Percentiles rank a stretch among this genome's conserved stretches.
phyloP scores from a whole-genome alignment of 2,888 invertebrate species.

The Ormyrus nitidulus region DNA sequence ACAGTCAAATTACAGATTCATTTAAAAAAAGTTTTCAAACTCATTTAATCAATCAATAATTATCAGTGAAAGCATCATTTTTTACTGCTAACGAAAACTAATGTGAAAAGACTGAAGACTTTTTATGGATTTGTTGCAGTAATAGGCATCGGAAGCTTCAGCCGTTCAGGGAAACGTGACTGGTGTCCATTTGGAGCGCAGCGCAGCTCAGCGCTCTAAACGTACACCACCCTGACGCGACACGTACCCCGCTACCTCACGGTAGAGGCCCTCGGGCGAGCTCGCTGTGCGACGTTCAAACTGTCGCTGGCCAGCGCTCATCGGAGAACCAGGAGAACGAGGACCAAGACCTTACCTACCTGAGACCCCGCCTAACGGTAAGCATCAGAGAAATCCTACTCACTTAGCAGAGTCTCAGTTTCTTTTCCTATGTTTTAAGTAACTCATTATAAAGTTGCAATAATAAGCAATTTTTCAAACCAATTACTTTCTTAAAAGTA shows the following conservation, averaged over 20 bases:
- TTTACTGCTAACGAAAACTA: no score
- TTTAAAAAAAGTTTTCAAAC: no score
- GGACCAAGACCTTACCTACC: constrained; percentile 71
- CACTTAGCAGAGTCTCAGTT: no score
- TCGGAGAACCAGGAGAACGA: constrained; percentile 67
- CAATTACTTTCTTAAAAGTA: no score
- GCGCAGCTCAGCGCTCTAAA: constrained; percentile 71
- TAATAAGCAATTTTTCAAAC: no score
- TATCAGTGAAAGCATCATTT: no score
- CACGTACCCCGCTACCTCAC: constrained; percentile 68
- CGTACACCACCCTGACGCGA: constrained; percentile 73
- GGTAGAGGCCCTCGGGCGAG: constrained; percentile 64
- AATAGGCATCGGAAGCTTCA: constrained; percentile 98
- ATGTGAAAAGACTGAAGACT: no score
- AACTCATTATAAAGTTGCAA: no score
- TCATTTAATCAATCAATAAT: no score
- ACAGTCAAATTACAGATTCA: no score
- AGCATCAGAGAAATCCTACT: not conserved
- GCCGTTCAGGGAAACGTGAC: constrained; percentile 98
- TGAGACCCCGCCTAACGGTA: constrained; percentile 61
- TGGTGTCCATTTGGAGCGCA: constrained; percentile 76
- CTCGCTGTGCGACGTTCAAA: constrained; percentile 68
- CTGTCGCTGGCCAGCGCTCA: constrained; percentile 67
- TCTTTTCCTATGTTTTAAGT: no score
- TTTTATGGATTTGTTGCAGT: constrained; percentile 72